A percentile compares a stretch with the other conserved stretches of the same genome.
Conservation (phyloP, 2,888 invertebrate species). For the Parnassius mnemosyne region DNA sequence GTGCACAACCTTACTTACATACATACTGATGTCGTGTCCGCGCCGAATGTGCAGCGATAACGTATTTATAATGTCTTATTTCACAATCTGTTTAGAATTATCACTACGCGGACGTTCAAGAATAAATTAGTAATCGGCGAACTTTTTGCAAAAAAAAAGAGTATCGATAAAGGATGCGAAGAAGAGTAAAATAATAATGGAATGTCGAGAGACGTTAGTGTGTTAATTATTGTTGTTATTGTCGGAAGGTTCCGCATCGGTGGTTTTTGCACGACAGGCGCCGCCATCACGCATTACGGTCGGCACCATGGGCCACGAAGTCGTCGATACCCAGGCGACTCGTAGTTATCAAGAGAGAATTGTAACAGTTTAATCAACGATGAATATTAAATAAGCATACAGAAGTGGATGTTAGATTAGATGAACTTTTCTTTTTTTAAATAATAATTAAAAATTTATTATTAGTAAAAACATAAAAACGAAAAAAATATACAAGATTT, state of each 20-base stretch:
- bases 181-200: constrained; percentile 48
- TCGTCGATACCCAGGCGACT: constrained; percentile 1
- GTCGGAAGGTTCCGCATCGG: constrained; percentile 63
- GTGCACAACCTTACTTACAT: constrained; percentile 53
- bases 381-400: not conserved
- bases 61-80: constrained; percentile 45
- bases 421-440: too few species aligned
- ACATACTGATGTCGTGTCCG: constrained; percentile 57
- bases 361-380: not conserved
- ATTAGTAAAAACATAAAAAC: too few species aligned
- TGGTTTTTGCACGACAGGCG: constrained; percentile 52
- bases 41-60: constrained; percentile 49
- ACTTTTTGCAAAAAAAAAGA: constrained; percentile 31
- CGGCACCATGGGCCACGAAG: constrained; percentile 6
- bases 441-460: too few species aligned
- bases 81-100: constrained; percentile 19
- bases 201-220: constrained; percentile 57
- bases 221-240: constrained; percentile 56
- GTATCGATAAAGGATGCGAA: constrained; percentile 41
- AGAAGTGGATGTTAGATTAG: too few species aligned
- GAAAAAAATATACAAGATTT: too few species aligned
- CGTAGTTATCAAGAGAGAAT: not conserved
- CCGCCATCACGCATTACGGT: not conserved
- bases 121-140: constrained; percentile 31
- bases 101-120: constrained; percentile 18